These are phyloP conservation scores for Microtus montanus DNA, from an alignment of 2,113 vertebrate genomes.

Conservation along the genomic window DNA sequence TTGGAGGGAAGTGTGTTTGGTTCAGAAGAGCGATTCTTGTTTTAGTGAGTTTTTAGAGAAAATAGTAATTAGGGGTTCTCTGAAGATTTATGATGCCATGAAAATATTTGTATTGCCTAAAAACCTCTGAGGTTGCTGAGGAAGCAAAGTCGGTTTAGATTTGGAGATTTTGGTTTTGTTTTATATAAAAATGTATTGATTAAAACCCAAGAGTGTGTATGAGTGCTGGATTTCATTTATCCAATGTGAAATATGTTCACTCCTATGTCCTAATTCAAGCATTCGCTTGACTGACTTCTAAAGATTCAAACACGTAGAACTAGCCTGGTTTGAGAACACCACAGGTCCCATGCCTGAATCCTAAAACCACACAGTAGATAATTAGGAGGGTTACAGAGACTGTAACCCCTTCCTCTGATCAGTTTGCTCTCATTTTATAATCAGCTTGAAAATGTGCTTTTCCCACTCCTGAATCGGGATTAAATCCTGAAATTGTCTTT, in stretches of 20 bases:
- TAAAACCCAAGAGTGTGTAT: neutral
- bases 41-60: constrained; percentile 9
- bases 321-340: neutral
- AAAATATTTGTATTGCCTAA: constrained; percentile 45
- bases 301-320: neutral
- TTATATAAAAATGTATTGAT: constrained; percentile 20
- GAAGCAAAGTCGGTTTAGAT: constrained; percentile 11
- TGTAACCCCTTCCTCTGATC: neutral
- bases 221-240: neutral
- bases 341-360: neutral
- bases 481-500: neutral
- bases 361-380: neutral
- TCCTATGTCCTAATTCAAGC: neutral
- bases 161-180: neutral
- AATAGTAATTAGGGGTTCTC: neutral
- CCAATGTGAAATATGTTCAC: neutral
- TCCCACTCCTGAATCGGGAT: neutral
- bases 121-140: constrained; percentile 9
- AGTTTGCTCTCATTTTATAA: neutral
- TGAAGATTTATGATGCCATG: neutral
- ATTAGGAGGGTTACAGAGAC: neutral
- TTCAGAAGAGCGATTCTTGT: neutral
- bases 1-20: neutral
- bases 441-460: neutral
- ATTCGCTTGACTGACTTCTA: neutral